Evolutionary conservation across 1,140 invertebrate genomes (phyloP).

Genomic region (Thrips palmi): DNA sequence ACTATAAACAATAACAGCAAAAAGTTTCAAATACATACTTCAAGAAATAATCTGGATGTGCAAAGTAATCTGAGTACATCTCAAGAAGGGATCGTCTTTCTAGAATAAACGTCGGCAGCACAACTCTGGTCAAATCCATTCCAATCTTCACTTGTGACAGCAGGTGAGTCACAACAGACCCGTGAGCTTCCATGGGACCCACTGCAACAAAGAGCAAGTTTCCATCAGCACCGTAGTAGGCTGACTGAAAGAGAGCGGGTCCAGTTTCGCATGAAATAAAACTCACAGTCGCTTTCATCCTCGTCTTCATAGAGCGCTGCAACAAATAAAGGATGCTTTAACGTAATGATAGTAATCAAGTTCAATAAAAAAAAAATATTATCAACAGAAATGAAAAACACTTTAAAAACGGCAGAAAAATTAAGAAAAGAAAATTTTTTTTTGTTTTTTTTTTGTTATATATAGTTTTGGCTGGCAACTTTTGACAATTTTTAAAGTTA

Average conservation of each 20-base stretch:
- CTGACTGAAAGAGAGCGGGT: background rate
- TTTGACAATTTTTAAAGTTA: too few species aligned
- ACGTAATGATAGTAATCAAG: too few species aligned
- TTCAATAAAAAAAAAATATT: too few species aligned
- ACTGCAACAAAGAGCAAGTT: conserved; percentile 13
- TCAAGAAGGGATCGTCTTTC: conserved; percentile 88
- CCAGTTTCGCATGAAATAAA: background rate
- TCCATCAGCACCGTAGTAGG: background rate
- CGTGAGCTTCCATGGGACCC: conserved; percentile 74
- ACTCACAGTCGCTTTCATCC: conserved; percentile 17
- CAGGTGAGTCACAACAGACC: conserved; percentile 84
- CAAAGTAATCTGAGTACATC: conserved; percentile 97
- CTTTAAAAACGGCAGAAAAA: too few species aligned
- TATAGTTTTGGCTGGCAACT: too few species aligned
- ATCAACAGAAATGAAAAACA: too few species aligned
- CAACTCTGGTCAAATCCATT: conserved; percentile 97
- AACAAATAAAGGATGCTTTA: conserved; percentile 15
- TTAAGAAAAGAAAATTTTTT: too few species aligned
- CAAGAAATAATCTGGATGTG: conserved; percentile 89
- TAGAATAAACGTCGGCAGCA: conserved; percentile 89
- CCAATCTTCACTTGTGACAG: conserved; percentile 93
- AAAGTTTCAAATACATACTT: conserved; percentile 39
- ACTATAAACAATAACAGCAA: conserved; percentile 4
- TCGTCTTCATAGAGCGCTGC: conserved; percentile 18
- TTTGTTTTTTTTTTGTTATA: too few species aligned